Percentiles rank a stretch among this genome's conserved stretches.
Evolutionary conservation across 2,113 vertebrate species (phyloP).

Genomic region (Natator depressus): DNA sequence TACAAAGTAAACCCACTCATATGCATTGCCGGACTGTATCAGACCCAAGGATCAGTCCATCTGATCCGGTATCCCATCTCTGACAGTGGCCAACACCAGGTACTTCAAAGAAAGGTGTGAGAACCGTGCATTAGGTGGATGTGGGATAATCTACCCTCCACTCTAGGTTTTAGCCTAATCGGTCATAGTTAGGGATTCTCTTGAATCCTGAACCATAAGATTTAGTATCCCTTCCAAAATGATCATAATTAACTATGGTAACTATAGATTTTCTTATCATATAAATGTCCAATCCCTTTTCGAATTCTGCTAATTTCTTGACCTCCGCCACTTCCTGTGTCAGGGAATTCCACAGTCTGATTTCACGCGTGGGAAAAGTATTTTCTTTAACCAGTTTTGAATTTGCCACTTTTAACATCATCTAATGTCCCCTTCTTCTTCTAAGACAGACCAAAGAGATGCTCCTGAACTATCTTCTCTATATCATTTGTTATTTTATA

Average conservation of each 20-base stretch:
- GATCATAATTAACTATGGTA: not conserved
- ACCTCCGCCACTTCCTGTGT: not conserved
- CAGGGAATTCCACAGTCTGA: not conserved
- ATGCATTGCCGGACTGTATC: not conserved
- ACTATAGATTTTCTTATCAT: not conserved
- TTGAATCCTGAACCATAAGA: constrained; percentile 43
- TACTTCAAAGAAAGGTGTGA: not conserved
- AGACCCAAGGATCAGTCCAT: not conserved
- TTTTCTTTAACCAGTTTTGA: not conserved
- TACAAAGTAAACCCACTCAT: constrained; percentile 41
- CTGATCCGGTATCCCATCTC: not conserved
- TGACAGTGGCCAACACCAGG: not conserved
- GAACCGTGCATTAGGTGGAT: not conserved
- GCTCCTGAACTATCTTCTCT: not conserved
- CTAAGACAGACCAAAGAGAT: not conserved
- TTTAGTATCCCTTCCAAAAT: constrained; percentile 16
- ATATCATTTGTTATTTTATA: not conserved
- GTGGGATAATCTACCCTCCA: not conserved
- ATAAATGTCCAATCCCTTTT: constrained; percentile 27
- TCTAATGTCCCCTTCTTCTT: not conserved
- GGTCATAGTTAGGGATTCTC: not conserved
- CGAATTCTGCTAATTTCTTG: not conserved
- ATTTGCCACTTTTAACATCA: constrained; percentile 19
- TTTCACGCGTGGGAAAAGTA: not conserved
- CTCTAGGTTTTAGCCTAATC: not conserved